These are phyloP conservation scores for Dicyrtomina minuta DNA, from an alignment of 2,888 invertebrate species.

Conservation along the genomic window DNA sequence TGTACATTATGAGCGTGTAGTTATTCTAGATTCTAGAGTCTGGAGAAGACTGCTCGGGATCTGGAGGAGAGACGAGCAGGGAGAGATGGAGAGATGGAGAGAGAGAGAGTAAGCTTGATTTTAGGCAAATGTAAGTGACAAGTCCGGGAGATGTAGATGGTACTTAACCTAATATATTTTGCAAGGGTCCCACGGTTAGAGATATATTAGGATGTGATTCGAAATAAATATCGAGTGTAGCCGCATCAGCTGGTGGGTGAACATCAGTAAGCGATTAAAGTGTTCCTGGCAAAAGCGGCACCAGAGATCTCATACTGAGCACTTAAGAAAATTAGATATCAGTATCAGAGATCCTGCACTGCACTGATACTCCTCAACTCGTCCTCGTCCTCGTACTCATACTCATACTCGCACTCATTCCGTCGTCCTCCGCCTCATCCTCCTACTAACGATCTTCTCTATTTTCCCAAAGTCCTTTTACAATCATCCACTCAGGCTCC, in stretches of 20 bases:
- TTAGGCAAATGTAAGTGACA: slow-evolving; percentile 39
- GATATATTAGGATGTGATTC: slow-evolving; percentile 44
- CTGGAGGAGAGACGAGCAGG: slow-evolving; percentile 4
- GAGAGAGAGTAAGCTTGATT: slow-evolving; percentile 22
- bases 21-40: too few species aligned
- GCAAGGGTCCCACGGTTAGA: slow-evolving; percentile 32
- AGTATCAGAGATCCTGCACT: slow-evolving; percentile 34
- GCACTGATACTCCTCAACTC: slow-evolving; percentile 34
- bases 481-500: not conserved
- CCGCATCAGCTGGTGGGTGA: slow-evolving; percentile 45
- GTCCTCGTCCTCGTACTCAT: slow-evolving; percentile 3
- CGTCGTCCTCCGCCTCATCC: slow-evolving; percentile 4
- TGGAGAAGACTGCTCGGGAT: not conserved
- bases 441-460: slow-evolving; percentile 2
- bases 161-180: slow-evolving; percentile 42
- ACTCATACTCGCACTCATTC: slow-evolving; percentile 6
- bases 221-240: slow-evolving; percentile 45
- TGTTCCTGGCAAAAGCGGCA: slow-evolving; percentile 46
- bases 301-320: slow-evolving; percentile 52
- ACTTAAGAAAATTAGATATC: slow-evolving; percentile 55
- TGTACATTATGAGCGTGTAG: not conserved
- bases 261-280: slow-evolving; percentile 48
- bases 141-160: slow-evolving; percentile 40
- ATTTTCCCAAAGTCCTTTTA: not conserved
- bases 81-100: not conserved